These are phyloP conservation scores for Chymomyza amoena DNA, from an alignment of 2,888 invertebrate species.

Conservation along the genomic window DNA sequence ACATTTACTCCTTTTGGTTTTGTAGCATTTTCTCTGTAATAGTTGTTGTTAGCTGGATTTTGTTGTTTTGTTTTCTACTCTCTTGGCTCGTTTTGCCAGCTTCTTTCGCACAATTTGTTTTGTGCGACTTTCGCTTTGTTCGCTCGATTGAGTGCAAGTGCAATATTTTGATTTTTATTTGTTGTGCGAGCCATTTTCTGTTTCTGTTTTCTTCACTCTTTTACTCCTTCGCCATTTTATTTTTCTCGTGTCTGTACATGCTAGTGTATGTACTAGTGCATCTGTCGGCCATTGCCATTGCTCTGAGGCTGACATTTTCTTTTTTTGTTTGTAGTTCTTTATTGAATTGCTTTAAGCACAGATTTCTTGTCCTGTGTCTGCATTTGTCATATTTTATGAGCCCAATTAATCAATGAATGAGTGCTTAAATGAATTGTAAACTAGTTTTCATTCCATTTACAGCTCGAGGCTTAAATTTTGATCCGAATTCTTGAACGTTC, in stretches of 20 bases:
- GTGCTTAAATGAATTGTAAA: background rate
- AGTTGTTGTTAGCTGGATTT: background rate
- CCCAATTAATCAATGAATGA: background rate
- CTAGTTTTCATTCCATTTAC: background rate
- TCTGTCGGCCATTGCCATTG: background rate
- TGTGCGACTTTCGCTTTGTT: conserved; percentile 37
- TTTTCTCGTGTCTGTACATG: background rate
- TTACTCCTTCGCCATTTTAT: too few relatives aligned
- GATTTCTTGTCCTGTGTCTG: conserved; percentile 29
- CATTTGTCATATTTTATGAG: conserved; percentile 22
- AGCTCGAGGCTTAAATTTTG: too few relatives aligned
- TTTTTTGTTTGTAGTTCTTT: conserved; percentile 32
- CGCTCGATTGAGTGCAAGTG: conserved; percentile 63
- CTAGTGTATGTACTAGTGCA: background rate
- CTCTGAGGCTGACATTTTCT: background rate
- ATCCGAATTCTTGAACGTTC: too few relatives aligned
- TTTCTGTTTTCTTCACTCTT: background rate
- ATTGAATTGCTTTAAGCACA: conserved; percentile 32
- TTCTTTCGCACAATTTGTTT: conserved; percentile 59
- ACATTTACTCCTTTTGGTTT: conserved; percentile 34
- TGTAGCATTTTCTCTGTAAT: background rate
- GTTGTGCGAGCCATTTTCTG: conserved; percentile 34
- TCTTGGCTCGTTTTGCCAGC: background rate
- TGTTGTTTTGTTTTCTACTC: background rate
- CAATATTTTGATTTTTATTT: conserved; percentile 68